Evolutionary conservation across 1,140 invertebrate species (phyloP).

Genomic region (Cydia splendana): DNA sequence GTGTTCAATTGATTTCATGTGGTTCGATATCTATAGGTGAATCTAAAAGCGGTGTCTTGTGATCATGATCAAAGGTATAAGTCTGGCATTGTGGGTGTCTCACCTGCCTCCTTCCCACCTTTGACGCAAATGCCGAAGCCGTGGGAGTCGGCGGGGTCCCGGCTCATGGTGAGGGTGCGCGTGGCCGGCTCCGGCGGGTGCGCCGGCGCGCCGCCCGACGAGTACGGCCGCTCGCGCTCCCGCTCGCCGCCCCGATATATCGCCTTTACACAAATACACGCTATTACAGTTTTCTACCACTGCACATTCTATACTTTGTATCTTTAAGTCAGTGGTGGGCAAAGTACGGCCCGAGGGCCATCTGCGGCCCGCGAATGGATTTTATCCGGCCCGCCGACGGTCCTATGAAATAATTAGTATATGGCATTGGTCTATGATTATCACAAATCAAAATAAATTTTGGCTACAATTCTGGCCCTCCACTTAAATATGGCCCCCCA

Average conservation of each 20-base stretch:
- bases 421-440: no score
- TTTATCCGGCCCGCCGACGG: no score
- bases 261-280: conserved; percentile 48
- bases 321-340: no score
- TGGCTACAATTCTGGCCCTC: no score
- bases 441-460: no score
- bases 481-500: no score
- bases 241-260: conserved; percentile 60
- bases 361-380: no score
- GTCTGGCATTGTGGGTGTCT: conserved; percentile 40
- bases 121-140: conserved; percentile 94
- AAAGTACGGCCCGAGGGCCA: no score
- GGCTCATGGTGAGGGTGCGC: conserved; percentile 90
- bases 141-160: conserved; percentile 87
- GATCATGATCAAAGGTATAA: conserved; percentile 25
- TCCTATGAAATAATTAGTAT: no score
- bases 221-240: conserved; percentile 71
- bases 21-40: not conserved
- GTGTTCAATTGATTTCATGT: not conserved
- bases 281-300: not conserved
- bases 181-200: conserved; percentile 88
- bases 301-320: not conserved
- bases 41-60: conserved; percentile 3
- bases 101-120: conserved; percentile 92
- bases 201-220: conserved; percentile 82